A percentile compares a stretch with the other conserved stretches of the same genome.
phyloP scores from a whole-genome alignment of 2,113 vertebrate genomes.

The Arizona elegans region DNA sequence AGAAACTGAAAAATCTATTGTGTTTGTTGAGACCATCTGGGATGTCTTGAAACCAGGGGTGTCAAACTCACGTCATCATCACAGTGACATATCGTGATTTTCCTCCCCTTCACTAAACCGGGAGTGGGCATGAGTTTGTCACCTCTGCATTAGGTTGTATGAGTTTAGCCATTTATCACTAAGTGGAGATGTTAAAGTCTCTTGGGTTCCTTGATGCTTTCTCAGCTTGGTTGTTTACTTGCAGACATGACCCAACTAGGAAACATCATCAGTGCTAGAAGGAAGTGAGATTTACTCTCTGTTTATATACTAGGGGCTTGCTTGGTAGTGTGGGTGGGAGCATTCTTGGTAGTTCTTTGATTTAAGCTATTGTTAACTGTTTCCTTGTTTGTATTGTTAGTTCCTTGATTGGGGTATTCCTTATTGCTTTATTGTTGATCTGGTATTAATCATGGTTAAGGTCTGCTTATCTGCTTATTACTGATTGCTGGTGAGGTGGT shows the following conservation, averaged over 20 bases:
- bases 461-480: too few species aligned
- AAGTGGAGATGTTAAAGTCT: not conserved
- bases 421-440: too few species aligned
- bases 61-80: too few species aligned
- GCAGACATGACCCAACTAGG: not conserved
- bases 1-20: not conserved
- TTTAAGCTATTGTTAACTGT: not conserved
- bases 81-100: too few species aligned
- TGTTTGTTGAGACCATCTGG: not conserved
- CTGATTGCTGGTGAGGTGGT: not conserved
- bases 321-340: not conserved
- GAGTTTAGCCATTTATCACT: not conserved
- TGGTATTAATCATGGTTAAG: too few species aligned
- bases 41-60: not conserved
- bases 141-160: not conserved
- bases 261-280: not conserved
- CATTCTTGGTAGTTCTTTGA: not conserved
- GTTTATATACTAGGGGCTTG: not conserved
- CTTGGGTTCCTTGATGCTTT: too few species aligned
- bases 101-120: too few species aligned
- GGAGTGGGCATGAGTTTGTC: too few species aligned
- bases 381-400: not conserved
- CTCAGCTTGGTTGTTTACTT: too few species aligned
- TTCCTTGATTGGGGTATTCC: not conserved
- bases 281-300: not conserved